Evolutionary conservation across 64 coral and sea anemone species (phyloP).

Genomic region (Pachyseris speciosa): DNA sequence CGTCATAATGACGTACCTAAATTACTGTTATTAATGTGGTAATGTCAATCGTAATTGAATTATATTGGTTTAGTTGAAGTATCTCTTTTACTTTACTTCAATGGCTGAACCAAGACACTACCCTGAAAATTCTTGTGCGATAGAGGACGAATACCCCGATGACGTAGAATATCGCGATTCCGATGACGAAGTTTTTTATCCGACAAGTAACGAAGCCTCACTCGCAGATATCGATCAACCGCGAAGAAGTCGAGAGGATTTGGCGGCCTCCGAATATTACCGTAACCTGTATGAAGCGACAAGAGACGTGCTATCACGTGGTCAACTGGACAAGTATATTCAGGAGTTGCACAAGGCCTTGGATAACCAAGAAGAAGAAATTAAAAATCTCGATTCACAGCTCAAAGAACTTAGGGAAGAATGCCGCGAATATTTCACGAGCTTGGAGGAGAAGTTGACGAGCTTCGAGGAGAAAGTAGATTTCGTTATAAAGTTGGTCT

Average conservation of each 20-base stretch:
- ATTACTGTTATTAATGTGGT: not conserved
- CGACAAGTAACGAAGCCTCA: not conserved
- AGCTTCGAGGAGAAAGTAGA: constrained; percentile 32
- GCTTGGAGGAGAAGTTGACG: constrained; percentile 8
- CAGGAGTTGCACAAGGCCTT: not conserved
- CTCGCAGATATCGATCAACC: constrained; percentile 2
- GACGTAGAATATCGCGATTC: not conserved
- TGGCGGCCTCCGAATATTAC: not conserved
- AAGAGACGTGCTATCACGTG: not conserved
- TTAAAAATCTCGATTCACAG: not conserved
- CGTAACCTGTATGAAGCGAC: not conserved
- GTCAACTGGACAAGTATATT: not conserved
- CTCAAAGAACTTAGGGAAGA: not conserved
- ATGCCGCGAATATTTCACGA: not conserved
- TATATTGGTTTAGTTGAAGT: not conserved
- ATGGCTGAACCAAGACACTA: not conserved
- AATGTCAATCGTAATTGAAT: not conserved
- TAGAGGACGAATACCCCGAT: not conserved
- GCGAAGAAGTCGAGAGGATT: not conserved
- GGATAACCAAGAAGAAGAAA: constrained; percentile 26
- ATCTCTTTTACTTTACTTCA: not conserved
- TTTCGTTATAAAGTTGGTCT: constrained; percentile 14
- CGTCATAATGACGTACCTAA: not conserved
- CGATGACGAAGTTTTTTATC: constrained; percentile 14
- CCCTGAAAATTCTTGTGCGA: not conserved